Evolutionary conservation across 2,888 invertebrate genomes (phyloP).

Genomic region (Lepidochrysops patricia): DNA sequence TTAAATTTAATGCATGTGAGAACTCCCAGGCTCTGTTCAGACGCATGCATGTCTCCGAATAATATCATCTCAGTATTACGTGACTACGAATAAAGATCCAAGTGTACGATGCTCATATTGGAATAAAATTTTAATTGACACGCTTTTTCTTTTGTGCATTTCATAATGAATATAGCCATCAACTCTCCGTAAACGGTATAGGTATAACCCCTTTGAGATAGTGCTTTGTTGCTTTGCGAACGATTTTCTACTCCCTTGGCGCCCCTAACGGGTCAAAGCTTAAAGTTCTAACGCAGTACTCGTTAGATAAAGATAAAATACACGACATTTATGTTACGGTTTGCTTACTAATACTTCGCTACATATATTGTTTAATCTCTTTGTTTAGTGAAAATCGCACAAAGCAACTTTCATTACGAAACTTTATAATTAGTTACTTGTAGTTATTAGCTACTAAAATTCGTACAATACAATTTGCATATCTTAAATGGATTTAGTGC

Average conservation of each 20-base stretch:
- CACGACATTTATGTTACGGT: neutral
- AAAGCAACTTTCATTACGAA: neutral
- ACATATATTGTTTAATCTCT: no score
- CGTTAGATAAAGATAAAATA: neutral
- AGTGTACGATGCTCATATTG: neutral
- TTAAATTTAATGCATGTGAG: conserved; percentile 21
- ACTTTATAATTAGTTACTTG: neutral
- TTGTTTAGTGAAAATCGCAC: no score
- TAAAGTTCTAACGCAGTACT: no score
- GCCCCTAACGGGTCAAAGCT: no score
- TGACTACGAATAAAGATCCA: conserved; percentile 50
- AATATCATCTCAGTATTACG: conserved; percentile 48
- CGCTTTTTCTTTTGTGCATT: neutral
- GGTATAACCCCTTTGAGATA: no score
- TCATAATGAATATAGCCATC: no score
- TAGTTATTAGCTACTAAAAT: neutral
- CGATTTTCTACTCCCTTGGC: no score
- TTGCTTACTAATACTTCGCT: no score
- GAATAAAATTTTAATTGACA: neutral
- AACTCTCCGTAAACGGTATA: no score
- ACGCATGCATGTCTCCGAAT: conserved; percentile 53
- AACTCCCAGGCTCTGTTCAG: neutral
- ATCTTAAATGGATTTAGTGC: conserved; percentile 7
- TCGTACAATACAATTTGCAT: conserved; percentile 8
- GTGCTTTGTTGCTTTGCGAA: no score